These are phyloP conservation scores for Leptopilina syphax DNA, from an alignment of 2,888 invertebrate species.

Conservation along the genomic window DNA sequence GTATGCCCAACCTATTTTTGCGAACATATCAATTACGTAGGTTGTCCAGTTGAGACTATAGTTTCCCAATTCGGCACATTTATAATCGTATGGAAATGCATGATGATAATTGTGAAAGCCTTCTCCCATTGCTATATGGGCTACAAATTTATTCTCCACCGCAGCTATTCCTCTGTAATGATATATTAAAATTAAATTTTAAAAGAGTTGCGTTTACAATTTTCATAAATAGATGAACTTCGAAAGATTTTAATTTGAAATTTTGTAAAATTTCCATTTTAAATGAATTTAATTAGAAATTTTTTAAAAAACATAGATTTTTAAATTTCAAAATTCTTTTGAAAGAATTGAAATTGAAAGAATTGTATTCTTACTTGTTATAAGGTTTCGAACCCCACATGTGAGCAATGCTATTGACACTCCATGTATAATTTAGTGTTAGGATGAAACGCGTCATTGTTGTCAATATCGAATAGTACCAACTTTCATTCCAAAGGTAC, in stretches of 20 bases:
- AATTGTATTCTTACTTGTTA: not conserved
- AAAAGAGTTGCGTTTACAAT: no score
- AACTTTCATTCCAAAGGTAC: constrained; percentile 79
- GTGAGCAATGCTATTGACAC: constrained; percentile 81
- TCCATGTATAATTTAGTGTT: constrained; percentile 80
- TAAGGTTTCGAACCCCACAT: constrained; percentile 71
- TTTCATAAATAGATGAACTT: no score
- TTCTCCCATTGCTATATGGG: not conserved
- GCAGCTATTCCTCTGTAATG: not conserved
- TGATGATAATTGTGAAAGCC: not conserved
- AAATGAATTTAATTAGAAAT: not conserved
- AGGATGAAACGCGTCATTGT: constrained; percentile 77
- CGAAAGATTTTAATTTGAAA: no score
- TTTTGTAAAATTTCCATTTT: no score
- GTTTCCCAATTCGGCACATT: no score
- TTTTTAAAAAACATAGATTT: not conserved
- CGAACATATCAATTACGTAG: not conserved
- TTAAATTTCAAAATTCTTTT: no score
- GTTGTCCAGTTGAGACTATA: not conserved
- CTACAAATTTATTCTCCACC: not conserved
- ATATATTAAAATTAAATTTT: no score
- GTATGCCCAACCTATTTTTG: not conserved
- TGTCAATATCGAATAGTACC: constrained; percentile 76
- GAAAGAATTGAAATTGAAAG: not conserved
- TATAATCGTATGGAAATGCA: no score